Percentiles rank a stretch among this genome's conserved stretches.
These are phyloP conservation scores for Eptesicus fuscus DNA, from an alignment of 2,113 vertebrate genomes.

Conservation along the genomic window DNA sequence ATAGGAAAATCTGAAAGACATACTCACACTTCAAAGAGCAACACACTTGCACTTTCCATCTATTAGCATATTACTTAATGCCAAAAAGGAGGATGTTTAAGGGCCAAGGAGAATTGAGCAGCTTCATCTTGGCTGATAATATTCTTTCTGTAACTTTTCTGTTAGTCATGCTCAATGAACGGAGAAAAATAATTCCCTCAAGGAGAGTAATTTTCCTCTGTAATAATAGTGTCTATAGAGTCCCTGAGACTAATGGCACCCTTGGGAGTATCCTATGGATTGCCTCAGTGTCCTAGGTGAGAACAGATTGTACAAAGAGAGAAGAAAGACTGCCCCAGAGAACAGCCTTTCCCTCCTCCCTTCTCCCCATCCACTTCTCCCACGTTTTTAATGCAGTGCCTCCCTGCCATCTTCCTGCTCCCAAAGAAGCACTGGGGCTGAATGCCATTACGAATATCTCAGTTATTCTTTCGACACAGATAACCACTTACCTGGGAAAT, in stretches of 20 bases:
- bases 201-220: not conserved
- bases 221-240: not conserved
- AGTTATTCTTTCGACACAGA: not conserved
- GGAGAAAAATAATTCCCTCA: not conserved
- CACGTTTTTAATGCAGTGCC: not conserved
- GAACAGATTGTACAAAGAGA: not conserved
- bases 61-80: not conserved
- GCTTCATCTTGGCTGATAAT: not conserved
- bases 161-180: slow-evolving; percentile 20
- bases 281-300: not conserved
- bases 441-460: not conserved
- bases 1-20: not conserved
- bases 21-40: not conserved
- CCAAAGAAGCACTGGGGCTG: not conserved
- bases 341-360: not conserved
- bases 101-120: not conserved
- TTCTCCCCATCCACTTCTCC: not conserved
- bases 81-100: not conserved
- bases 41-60: not conserved
- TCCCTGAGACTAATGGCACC: not conserved
- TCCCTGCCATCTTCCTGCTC: not conserved
- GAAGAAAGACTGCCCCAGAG: not conserved
- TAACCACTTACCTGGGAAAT: not conserved
- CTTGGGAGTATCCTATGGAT: not conserved
- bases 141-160: slow-evolving; percentile 3